These are phyloP conservation scores for Poecilia picta DNA, from an alignment of 2,797 vertebrate species.

Conservation along the genomic window DNA sequence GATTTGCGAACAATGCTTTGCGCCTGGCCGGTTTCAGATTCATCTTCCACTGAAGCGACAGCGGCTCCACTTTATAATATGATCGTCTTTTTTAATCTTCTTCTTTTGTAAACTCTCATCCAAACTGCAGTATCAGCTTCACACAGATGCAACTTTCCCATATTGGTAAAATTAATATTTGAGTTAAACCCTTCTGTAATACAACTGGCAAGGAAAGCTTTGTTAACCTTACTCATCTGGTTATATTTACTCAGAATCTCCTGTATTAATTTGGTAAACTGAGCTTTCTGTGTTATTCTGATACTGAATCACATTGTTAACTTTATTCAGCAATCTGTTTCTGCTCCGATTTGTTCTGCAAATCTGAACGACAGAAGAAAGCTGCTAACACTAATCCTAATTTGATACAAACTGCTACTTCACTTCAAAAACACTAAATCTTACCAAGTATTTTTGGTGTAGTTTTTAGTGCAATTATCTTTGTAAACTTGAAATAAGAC, in stretches of 20 bases:
- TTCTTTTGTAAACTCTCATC: background rate
- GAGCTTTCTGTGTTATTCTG: background rate
- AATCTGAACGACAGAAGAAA: background rate
- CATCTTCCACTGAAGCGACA: constrained; percentile 1
- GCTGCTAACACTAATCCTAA: background rate
- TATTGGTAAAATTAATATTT: background rate
- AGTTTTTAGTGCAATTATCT: too few species aligned
- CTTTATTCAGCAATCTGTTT: background rate
- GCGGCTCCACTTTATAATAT: background rate
- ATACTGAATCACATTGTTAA: background rate
- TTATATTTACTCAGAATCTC: background rate
- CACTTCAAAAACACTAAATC: background rate
- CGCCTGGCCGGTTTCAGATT: background rate
- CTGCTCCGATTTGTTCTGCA: background rate
- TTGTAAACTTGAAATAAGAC: too few species aligned
- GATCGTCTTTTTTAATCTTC: background rate
- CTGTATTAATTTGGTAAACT: background rate
- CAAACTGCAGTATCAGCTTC: background rate
- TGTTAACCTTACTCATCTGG: background rate
- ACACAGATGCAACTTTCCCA: background rate
- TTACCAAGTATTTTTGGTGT: too few species aligned
- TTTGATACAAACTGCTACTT: background rate
- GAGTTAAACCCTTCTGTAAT: background rate
- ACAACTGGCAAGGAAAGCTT: background rate
- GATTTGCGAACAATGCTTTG: background rate